A percentile compares a stretch with the other conserved stretches of the same genome.
These are phyloP conservation scores for Rutilus rutilus DNA, from an alignment of 2,113 vertebrate genomes.

Conservation along the genomic window DNA sequence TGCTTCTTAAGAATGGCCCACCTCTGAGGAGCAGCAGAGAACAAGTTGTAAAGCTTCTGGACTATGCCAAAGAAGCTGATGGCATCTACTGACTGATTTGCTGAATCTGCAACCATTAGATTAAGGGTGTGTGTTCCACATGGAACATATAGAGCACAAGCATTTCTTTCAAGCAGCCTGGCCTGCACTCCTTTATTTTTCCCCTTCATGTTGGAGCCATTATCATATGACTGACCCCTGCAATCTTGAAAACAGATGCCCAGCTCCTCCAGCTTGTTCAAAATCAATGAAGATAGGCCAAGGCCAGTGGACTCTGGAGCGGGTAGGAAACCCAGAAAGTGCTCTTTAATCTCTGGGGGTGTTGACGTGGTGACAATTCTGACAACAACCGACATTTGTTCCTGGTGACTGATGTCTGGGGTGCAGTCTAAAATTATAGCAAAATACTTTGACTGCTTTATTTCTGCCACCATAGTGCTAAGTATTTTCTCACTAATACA, in stretches of 20 bases:
- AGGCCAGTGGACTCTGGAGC: not conserved
- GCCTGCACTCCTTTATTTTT: not conserved
- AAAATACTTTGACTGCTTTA: not conserved
- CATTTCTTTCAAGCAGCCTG: slow-evolving; percentile 6
- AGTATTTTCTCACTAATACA: not conserved
- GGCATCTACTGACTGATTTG: not conserved
- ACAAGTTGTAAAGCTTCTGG: slow-evolving; percentile 39
- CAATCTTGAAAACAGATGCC: not conserved
- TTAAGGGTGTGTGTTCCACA: slow-evolving; percentile 53
- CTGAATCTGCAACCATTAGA: slow-evolving; percentile 43
- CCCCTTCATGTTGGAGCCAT: not conserved
- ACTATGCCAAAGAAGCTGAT: slow-evolving; percentile 44
- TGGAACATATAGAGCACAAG: slow-evolving; percentile 39
- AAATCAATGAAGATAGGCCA: not conserved
- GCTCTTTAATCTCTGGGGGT: too few species aligned
- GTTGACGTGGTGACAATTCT: too few species aligned
- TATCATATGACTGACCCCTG: not conserved
- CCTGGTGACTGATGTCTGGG: too few species aligned
- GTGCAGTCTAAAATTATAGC: too few species aligned
- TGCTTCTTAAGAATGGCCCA: slow-evolving; percentile 44
- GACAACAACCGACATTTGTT: too few species aligned
- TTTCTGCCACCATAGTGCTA: not conserved
- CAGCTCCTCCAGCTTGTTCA: not conserved
- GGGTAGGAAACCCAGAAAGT: too few species aligned
- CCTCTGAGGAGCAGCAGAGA: slow-evolving; percentile 47